Percentiles rank a stretch among this genome's conserved stretches.
Evolutionary conservation across 2,888 invertebrate species (phyloP).

Genomic region (Nebria salina): DNA sequence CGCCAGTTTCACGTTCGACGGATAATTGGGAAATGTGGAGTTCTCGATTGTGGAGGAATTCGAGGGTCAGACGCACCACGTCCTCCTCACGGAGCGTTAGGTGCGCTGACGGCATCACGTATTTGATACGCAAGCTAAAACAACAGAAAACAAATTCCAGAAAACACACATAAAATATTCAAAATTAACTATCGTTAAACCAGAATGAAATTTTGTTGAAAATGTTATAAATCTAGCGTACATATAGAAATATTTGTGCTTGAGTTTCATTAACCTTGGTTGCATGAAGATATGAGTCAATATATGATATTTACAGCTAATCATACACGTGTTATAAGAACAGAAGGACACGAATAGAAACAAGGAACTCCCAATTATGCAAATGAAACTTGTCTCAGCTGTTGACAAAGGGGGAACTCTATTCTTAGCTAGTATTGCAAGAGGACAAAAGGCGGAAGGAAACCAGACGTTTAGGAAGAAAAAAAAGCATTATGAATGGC

Average conservation of each 20-base stretch:
- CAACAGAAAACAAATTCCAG: neutral
- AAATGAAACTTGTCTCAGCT: too few relatives aligned
- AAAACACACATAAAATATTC: neutral
- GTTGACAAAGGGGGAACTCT: slow-evolving; percentile 6
- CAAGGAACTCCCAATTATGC: too few relatives aligned
- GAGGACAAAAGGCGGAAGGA: slow-evolving; percentile 31
- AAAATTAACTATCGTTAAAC: too few relatives aligned
- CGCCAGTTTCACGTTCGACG: slow-evolving; percentile 93
- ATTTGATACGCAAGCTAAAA: slow-evolving; percentile 62
- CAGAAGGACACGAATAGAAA: too few relatives aligned
- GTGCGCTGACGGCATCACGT: slow-evolving; percentile 84
- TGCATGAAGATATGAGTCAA: too few relatives aligned
- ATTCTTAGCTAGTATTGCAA: slow-evolving; percentile 12
- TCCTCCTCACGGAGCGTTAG: slow-evolving; percentile 88
- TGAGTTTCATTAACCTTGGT: too few relatives aligned
- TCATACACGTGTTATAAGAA: too few relatives aligned
- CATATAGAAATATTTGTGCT: too few relatives aligned
- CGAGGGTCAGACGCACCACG: slow-evolving; percentile 84
- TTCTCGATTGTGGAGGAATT: slow-evolving; percentile 88
- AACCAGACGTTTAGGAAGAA: slow-evolving; percentile 29
- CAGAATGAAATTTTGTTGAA: too few relatives aligned
- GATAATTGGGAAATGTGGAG: slow-evolving; percentile 92
- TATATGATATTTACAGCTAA: too few relatives aligned
- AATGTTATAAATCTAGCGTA: too few relatives aligned
- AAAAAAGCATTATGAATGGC: slow-evolving; percentile 4